These are phyloP conservation scores for Artibeus lituratus DNA, from an alignment of 2,797 vertebrate genomes.

Conservation along the genomic window DNA sequence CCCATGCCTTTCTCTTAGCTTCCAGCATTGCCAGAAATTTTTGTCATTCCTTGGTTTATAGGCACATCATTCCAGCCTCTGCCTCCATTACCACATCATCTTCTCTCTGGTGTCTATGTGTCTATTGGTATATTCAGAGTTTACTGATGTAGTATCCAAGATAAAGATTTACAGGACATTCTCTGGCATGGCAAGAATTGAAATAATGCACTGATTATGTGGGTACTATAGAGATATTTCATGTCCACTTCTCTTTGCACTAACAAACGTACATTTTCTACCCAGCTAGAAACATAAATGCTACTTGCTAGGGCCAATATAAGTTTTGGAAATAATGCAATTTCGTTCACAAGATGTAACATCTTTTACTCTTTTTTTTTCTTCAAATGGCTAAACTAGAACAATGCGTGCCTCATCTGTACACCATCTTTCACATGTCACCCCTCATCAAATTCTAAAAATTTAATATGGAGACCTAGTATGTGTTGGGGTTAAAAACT, in stretches of 20 bases:
- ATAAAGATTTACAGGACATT: neutral
- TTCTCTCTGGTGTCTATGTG: neutral
- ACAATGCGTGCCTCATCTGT: neutral
- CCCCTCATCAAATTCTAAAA: neutral
- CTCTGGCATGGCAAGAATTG: neutral
- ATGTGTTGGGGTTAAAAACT: neutral
- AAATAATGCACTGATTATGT: neutral
- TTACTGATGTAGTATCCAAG: neutral
- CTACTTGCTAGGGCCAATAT: neutral
- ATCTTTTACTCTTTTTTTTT: neutral
- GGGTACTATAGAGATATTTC: neutral
- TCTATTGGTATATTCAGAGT: neutral
- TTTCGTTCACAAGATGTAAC: neutral
- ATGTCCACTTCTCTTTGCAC: neutral
- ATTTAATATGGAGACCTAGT: neutral
- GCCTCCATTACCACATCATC: neutral
- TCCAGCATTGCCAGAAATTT: neutral
- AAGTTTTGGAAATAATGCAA: neutral
- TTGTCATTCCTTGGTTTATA: neutral
- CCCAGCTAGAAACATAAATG: neutral
- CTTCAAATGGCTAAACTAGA: neutral
- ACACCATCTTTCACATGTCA: neutral
- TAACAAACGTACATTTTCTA: neutral
- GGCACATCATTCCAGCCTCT: neutral
- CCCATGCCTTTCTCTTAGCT: neutral